Base-by-base conservation (phyloP, 2,888 invertebrate species). In the Nomada fabriciana region DNA sequence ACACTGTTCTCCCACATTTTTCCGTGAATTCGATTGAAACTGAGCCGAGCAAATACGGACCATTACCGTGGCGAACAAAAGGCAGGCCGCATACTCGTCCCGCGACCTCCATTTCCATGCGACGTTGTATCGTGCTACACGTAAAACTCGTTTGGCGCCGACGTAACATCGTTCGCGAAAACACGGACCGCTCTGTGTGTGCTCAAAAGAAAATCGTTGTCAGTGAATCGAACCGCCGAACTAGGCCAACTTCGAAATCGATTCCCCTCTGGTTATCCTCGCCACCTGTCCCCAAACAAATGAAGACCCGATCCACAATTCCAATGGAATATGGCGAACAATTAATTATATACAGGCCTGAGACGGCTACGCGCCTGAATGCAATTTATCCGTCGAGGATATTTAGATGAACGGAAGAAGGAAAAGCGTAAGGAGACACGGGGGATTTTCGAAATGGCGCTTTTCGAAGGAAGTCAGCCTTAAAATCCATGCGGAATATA, bases 71-170 rank as follows among this genome's bases (percentile, higher is more conserved):
- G 52, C 80, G 55, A 36, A 67, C 71, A 80, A 79, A 79, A 71
- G 80, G 60, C 71, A 55, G 53, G 57, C 65, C 71, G 65, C 53
- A 55, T 65, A 71, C 80, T 67, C 71, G 71, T 79, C 55, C 50
- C 50, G 50, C 71, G 80, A 80, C 65, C 71, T 80, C 80, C 80
- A 80, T 80, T 80, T 79, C 71, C 80, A 80, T 71, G 65, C 69
- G 42, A 47, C 64, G 59, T 65, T 76, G 69, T 70, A 70, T 80
- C 79, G 79, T 53, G 55, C 18, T 63, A 69, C 79, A 64, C 69
- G 79, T 53, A 53, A 80, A 80, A 70, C 79, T 78, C 64, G 79
- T 79, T 70, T 53, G 47, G 70, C 64, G 47, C 53, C 20, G 79
- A 23, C 43, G 43, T 61, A 64, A 60, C 79, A 59, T 80, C 79